phyloP scores from a whole-genome alignment of 2,888 invertebrate species.

The Meloe dianella region DNA sequence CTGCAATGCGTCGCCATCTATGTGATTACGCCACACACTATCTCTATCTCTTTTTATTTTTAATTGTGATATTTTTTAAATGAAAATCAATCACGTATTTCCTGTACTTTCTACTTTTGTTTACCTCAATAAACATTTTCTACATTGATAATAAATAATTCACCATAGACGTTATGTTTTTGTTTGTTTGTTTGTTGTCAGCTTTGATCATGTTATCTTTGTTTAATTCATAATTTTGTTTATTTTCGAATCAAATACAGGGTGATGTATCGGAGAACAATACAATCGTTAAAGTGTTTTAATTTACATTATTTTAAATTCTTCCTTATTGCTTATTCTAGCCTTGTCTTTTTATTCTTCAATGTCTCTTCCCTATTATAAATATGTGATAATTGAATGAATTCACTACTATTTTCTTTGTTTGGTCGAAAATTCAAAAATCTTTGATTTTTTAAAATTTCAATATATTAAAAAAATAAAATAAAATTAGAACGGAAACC shows the following conservation, averaged over 20 bases:
- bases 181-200: neutral
- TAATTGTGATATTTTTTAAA: neutral
- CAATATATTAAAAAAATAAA: too few species aligned
- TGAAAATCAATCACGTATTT: slow-evolving; percentile 1
- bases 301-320: neutral
- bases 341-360: neutral
- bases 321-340: neutral
- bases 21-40: neutral
- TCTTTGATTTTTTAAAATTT: too few species aligned
- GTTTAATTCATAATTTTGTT: neutral
- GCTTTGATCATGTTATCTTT: neutral
- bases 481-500: neutral
- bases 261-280: too few species aligned
- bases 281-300: too few species aligned
- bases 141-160: neutral
- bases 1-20: slow-evolving; percentile 9
- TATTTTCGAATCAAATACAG: neutral
- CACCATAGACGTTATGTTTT: neutral
- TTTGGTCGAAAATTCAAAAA: neutral
- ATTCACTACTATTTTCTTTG: neutral
- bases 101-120: neutral
- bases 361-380: neutral
- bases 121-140: neutral
- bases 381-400: neutral
- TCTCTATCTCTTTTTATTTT: neutral